Conservation (phyloP, 2,797 vertebrate species). For the Clarias pachynema region DNA sequence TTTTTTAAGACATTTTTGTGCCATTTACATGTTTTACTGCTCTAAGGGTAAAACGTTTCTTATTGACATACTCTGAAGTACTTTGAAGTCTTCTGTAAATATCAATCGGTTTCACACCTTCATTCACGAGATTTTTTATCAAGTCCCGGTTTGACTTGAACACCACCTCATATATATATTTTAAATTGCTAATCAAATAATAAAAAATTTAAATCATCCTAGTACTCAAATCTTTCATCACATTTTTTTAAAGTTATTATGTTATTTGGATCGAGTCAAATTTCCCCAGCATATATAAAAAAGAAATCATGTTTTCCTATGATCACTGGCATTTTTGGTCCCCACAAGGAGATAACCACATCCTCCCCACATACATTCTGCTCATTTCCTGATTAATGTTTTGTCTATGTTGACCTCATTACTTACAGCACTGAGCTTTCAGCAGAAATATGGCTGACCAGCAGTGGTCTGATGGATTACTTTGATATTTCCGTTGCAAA, state of each 20-base stretch:
- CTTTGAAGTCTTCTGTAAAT: no score
- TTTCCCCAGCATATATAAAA: background rate
- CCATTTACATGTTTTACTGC: no score
- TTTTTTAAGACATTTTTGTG: no score
- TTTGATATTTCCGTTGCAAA: constrained; percentile 43
- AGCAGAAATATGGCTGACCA: constrained; percentile 28
- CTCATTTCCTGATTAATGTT: constrained; percentile 9
- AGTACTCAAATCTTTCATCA: background rate
- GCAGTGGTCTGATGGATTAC: constrained; percentile 41
- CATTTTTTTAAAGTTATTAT: background rate
- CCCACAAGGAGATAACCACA: background rate
- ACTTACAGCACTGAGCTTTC: constrained; percentile 3
- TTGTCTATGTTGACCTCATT: constrained; percentile 27
- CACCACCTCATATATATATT: no score
- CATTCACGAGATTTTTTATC: no score
- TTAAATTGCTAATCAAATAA: no score
- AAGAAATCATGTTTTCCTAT: background rate
- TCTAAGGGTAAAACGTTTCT: no score
- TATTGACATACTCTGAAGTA: no score
- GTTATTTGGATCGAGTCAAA: background rate
- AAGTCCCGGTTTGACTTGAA: no score
- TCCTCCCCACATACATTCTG: background rate
- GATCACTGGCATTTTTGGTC: background rate
- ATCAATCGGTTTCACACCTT: no score
- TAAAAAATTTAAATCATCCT: background rate